Base-by-base conservation (phyloP, 2,113 vertebrate genomes). In the Clarias gariepinus region DNA sequence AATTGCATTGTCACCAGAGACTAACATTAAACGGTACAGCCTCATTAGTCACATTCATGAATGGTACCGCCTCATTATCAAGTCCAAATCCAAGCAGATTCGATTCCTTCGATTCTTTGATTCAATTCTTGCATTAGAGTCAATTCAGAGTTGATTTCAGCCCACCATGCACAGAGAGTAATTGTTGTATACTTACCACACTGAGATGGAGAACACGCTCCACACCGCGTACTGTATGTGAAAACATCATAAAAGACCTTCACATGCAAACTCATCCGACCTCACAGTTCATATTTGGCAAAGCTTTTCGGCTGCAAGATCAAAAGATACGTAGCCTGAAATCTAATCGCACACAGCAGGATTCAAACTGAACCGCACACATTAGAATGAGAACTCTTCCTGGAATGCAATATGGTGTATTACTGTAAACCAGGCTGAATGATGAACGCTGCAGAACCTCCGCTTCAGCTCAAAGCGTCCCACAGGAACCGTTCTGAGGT, bases 381-480 rank as follows among this genome's bases (percentile, higher is more conserved):
- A 71, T 83, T 71, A 83, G 41, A 36, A 23, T 13, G 52, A 83
- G 66, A 61, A 71, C 66, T 15, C 21, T 71, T 68, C 81, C 41
- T 55, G 47, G 64, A 83, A 83, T 55, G 66, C 28, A 33, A 41
- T 16, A 33, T 58, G 23, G 55, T 73, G 28, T 41, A 47, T 83
- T 83, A 73, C 64, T 71, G 82, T 71, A 83, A 83, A 71, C 66
- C 82, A 25, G 66, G 52, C 30, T 83, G 66, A 83, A 71, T 71
- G n/a, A 83, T 71, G 33, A 53, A n/a, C 82, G 9, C 66, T 55
- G 18, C 81, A 28, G 18, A 83, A 83, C 23, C 58, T 58, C 28
- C 23, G n/a, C 52, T 71, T 71, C 21, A 71, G 66, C 68, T 71
- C 13, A 58, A 71, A 73, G n/a, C 61, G 83, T 61, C 68, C 33